These are phyloP conservation scores for Nannobrachium achirus DNA, from an alignment of 2,113 vertebrate genomes.

Conservation along the genomic window DNA sequence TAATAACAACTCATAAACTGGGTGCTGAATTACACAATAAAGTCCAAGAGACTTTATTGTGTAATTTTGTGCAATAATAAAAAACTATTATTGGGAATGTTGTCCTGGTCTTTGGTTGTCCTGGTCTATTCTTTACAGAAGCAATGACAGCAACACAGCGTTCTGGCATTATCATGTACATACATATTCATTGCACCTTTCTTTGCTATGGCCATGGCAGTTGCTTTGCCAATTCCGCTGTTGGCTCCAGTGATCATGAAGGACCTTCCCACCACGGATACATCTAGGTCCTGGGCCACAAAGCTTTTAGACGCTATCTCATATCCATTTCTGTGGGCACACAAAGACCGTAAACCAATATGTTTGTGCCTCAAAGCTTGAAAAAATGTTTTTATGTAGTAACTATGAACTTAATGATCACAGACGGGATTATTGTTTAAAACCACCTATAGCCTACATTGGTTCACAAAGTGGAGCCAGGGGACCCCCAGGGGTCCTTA, in stretches of 20 bases:
- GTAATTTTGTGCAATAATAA: no score
- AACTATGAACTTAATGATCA: neutral
- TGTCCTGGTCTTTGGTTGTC: no score
- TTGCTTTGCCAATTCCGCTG: slow-evolving; percentile 77
- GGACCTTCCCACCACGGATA: slow-evolving; percentile 73
- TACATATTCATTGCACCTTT: no score
- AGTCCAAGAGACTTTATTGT: no score
- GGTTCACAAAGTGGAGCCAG: no score
- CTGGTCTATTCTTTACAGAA: no score
- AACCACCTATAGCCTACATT: neutral
- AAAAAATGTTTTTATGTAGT: no score
- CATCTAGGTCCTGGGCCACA: slow-evolving; percentile 65
- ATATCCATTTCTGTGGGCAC: slow-evolving; percentile 66
- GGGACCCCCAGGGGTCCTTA: no score
- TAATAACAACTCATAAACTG: no score
- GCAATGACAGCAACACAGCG: no score
- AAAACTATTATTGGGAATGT: no score
- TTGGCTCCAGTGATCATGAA: slow-evolving; percentile 81
- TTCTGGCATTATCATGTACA: accelerated
- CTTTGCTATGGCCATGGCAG: slow-evolving; percentile 76
- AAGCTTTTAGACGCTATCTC: slow-evolving; percentile 67
- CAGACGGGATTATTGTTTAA: neutral
- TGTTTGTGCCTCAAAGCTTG: neutral
- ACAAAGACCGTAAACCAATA: neutral
- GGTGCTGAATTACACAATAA: no score